Evolutionary conservation across 2,113 vertebrate species (phyloP), one percentile per base, ranked within the genome.

Genomic region (Thalassoma bifasciatum): DNA sequence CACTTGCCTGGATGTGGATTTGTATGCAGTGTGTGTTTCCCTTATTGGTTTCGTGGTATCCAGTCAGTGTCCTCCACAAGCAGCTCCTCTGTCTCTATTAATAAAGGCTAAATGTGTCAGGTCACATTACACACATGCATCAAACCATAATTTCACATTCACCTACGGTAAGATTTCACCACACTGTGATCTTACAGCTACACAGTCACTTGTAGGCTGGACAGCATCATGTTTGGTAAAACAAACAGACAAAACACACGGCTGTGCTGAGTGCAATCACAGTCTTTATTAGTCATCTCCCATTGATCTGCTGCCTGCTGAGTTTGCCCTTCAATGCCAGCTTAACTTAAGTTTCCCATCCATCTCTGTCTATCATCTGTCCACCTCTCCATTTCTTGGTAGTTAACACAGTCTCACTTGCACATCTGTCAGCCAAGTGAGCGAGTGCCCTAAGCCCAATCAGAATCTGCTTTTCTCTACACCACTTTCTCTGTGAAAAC

Each of bases 291-390:
- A 74, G 75, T 84, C 80, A 70, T 77, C 71, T 75, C 80, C 77
- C 75, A 88, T 87, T 85, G 84, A 88, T 88, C 79, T 73, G 71
- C 71, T 79, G 81, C 79, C 84, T 42, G 58, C 64, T 80, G 78
- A 66, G 59, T 74, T 78, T 56, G 78, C 79, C 83, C 85, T 87
- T 79, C 83, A 73, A 30, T 16, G 75, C 74, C 81, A 67, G 14
- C 56, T 66, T 34, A 66, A 51, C 65, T 79, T 76, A 64, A 51
- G 63, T 60, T 75, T 54, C 51, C 61, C 76, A 83, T 88, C 75
- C 30, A 51, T 84, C 82, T 87, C 58, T 51, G 72, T 66, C 74
- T 2, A n/a, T 59, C 22, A 4, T 62, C 52, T 34, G 57, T 68
- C 58, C 70, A 21, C 42, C 52, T 62, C 72, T 76, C 46, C 37